Evolutionary conservation across 2,113 vertebrate species (phyloP), one percentile per base, ranked within the genome.

Genomic region (Sebastes fasciatus): DNA sequence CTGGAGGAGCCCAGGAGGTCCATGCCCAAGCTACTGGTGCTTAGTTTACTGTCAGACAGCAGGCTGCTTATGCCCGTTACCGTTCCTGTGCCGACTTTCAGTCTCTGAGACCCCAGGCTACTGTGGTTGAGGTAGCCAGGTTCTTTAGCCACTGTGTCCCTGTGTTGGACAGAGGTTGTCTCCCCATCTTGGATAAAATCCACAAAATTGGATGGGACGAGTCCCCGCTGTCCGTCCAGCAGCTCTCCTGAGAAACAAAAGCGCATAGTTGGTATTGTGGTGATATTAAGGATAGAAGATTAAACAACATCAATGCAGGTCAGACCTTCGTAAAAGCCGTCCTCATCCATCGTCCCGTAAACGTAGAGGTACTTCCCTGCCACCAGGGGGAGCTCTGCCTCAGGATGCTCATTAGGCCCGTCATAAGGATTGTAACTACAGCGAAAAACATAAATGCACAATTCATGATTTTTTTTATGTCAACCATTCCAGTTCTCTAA

Each of bases 161-260:
- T 4, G 87, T 90, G 86, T 87, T 93, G 4, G 93, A 93, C 60
- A 86, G 67, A 87, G 83, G 94, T 0, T 84, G 92, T 86, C 84
- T 97, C 97, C 0, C 94, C 96, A 79, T 99, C 97, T 88, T 99
- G 96, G 43, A 98, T 91, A 84, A 99, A 97, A 82, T 99, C 98
- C 93, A 99, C 97, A 57, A 99, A 99, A 95, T 99, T 99, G 73
- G 98, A 99, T 26, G 98, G 98, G 81, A 99, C 98, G 0, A 99
- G 94, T 8, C 98, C 98, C 92, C 97, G 93, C 82, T 98, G 98
- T 45, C 98, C 98, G 5, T 99, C 98, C 86, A 99, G 94, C 43
- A 99, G 96, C 83, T 99, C 98, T 42, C 98, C 98, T 99, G 94
- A 70, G 55, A 54, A 54, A 77, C 23, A 77, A 42, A 57, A 79